Conservation (phyloP, 2,797 vertebrate genomes). For the Sebastes glaucus region DNA sequence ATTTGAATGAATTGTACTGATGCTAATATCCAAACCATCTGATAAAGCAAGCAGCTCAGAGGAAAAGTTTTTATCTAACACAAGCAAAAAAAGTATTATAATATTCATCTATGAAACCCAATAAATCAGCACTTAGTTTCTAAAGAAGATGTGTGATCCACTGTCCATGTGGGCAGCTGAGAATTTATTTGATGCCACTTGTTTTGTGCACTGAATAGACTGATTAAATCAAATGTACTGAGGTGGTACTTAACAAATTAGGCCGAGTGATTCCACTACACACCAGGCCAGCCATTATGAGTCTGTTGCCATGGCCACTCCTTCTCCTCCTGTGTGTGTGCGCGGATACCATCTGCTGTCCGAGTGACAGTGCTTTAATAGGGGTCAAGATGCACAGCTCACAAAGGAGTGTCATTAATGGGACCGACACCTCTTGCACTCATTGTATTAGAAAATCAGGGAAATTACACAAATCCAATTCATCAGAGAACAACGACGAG, state of each 20-base stretch:
- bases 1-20: not conserved
- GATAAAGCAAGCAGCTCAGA: slow-evolving; percentile 2
- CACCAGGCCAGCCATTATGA: slow-evolving; percentile 78
- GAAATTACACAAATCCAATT: slow-evolving; percentile 70
- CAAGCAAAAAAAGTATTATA: not conserved
- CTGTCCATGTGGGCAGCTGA: slow-evolving; percentile 56
- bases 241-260: slow-evolving; percentile 88
- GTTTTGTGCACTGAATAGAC: slow-evolving; percentile 77
- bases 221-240: slow-evolving; percentile 82
- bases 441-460: slow-evolving; percentile 74
- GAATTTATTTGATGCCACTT: slow-evolving; percentile 76
- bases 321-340: slow-evolving; percentile 51
- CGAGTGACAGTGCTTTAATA: slow-evolving; percentile 80
- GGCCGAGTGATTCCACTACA: slow-evolving; percentile 81
- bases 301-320: slow-evolving; percentile 83
- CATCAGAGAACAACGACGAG: slow-evolving; percentile 16
- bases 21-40: slow-evolving; percentile 5
- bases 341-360: slow-evolving; percentile 80
- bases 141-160: slow-evolving; percentile 59
- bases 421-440: slow-evolving; percentile 70
- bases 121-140: slow-evolving; percentile 35
- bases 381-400: slow-evolving; percentile 81
- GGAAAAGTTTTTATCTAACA: not conserved
- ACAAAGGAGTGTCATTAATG: slow-evolving; percentile 76
- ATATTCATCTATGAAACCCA: slow-evolving; percentile 4